Evolutionary conservation across 2,888 invertebrate genomes (phyloP).

Genomic region (Andricus curvator): DNA sequence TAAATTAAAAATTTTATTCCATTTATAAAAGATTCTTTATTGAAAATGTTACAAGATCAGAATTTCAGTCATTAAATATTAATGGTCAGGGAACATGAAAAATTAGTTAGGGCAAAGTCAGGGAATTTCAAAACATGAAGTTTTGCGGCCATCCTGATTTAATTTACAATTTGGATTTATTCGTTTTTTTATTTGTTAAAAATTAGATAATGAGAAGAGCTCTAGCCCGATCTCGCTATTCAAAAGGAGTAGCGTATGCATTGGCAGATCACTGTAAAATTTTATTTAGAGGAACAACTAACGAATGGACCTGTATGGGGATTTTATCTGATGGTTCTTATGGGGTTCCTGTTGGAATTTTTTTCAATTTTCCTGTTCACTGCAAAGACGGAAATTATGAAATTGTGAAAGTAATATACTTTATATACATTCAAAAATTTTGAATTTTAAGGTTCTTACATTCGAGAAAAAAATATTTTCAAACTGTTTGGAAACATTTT

Average conservation of each 20-base stretch:
- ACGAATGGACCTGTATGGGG: constrained; percentile 60
- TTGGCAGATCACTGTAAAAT: constrained; percentile 59
- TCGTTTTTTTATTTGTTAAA: background rate
- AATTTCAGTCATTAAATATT: no score
- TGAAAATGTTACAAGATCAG: no score
- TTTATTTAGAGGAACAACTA: constrained; percentile 54
- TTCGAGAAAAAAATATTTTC: no score
- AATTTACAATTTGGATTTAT: background rate
- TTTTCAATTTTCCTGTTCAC: constrained; percentile 58
- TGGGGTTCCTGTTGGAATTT: constrained; percentile 48
- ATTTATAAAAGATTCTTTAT: no score
- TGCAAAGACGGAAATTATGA: constrained; percentile 52
- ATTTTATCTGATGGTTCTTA: constrained; percentile 59
- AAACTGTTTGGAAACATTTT: no score
- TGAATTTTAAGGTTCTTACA: background rate
- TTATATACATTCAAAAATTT: constrained; percentile 15
- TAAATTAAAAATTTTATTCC: no score
- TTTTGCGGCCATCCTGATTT: background rate
- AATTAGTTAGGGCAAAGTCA: no score
- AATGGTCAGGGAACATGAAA: no score
- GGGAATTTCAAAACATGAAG: no score
- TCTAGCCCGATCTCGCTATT: constrained; percentile 38
- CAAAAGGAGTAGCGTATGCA: constrained; percentile 41
- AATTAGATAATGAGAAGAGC: constrained; percentile 43
- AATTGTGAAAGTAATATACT: constrained; percentile 55